Percentiles rank a stretch among this genome's conserved stretches.
These are phyloP conservation scores for Periophthalmus magnuspinnatus DNA, from an alignment of 2,797 vertebrate genomes.

Conservation along the genomic window DNA sequence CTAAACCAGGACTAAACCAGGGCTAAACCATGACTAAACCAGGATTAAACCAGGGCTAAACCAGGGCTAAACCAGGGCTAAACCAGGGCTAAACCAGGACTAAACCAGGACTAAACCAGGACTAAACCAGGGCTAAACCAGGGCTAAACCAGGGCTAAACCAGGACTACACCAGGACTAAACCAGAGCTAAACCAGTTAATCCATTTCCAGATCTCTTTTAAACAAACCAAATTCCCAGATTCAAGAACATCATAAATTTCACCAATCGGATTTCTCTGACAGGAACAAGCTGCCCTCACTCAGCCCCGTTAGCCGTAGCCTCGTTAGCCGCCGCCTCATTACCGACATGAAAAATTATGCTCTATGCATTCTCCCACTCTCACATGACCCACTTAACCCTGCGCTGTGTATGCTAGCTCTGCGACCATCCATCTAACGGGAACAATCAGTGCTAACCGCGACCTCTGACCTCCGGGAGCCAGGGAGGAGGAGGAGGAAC, in stretches of 20 bases:
- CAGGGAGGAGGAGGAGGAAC: neutral
- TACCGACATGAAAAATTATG: constrained; percentile 52
- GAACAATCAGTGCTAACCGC: constrained; percentile 55
- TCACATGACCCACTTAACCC: constrained; percentile 55
- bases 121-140: neutral
- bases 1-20: too few relatives aligned
- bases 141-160: too few relatives aligned
- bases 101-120: neutral
- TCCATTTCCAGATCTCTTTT: neutral
- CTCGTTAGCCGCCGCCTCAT: constrained; percentile 38
- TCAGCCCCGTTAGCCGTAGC: constrained; percentile 36
- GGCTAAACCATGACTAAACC: too few relatives aligned
- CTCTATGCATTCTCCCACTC: constrained; percentile 52
- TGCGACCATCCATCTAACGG: constrained; percentile 61
- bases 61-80: too few relatives aligned
- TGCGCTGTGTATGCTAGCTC: constrained; percentile 52
- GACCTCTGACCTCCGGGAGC: constrained; percentile 42
- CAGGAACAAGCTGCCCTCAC: constrained; percentile 30
- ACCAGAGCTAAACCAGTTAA: too few relatives aligned
- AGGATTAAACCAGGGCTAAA: too few relatives aligned
- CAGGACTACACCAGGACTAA: neutral
- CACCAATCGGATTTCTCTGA: constrained; percentile 1
- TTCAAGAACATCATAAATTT: neutral
- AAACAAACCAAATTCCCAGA: constrained; percentile 13
- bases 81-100: too few relatives aligned